phyloP scores from a whole-genome alignment of 2,113 vertebrate species.

The Lanius ludovicianus region DNA sequence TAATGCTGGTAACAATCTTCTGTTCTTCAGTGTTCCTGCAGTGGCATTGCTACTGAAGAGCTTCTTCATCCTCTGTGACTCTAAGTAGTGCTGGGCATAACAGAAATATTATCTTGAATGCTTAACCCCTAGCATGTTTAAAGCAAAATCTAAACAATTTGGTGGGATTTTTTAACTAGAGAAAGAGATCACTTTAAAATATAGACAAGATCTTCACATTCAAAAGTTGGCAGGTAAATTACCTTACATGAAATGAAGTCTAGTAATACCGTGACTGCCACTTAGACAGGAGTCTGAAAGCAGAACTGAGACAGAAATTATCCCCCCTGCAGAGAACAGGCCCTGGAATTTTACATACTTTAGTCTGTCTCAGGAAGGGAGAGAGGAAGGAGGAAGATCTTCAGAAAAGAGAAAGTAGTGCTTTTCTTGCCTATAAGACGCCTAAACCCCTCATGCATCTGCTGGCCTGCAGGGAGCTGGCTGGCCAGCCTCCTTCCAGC shows the following conservation, averaged over 20 bases:
- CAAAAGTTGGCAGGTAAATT: background rate
- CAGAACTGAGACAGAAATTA: background rate
- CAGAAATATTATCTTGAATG: background rate
- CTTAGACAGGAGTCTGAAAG: background rate
- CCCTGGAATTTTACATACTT: background rate
- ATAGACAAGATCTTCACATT: background rate
- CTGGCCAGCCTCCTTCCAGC: background rate
- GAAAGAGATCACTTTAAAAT: background rate
- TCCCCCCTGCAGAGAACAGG: background rate
- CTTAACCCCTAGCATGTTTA: background rate
- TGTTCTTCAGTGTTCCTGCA: background rate
- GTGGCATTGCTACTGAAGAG: background rate
- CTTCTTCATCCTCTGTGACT: background rate
- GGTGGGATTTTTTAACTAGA: background rate
- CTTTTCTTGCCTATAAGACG: accelerated
- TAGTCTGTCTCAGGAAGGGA: background rate
- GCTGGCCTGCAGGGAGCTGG: background rate
- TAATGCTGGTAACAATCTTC: background rate
- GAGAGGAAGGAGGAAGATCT: background rate
- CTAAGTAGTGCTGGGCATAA: background rate
- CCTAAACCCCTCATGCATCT: background rate
- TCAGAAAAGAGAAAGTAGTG: background rate
- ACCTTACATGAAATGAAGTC: background rate
- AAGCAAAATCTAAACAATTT: background rate
- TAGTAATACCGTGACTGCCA: background rate